A percentile compares a stretch with the other conserved stretches of the same genome.
Conservation (phyloP, 2,113 vertebrate genomes). For the Ictidomys tridecemlineatus region DNA sequence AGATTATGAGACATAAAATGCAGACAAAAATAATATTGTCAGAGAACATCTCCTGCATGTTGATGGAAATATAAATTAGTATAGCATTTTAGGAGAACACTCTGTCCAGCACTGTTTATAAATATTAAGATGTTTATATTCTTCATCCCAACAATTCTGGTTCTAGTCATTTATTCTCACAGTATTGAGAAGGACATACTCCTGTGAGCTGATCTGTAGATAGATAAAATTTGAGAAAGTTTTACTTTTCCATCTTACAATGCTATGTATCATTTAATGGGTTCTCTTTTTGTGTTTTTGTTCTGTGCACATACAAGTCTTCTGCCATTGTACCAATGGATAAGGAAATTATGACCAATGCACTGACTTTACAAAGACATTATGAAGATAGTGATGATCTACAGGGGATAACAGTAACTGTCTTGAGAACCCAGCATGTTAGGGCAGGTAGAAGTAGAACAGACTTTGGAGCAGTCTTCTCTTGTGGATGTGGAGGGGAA, state of each 20-base stretch:
- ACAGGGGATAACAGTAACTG: neutral
- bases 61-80: neutral
- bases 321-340: neutral
- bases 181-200: neutral
- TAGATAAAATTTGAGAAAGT: neutral
- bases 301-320: neutral
- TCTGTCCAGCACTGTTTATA: neutral
- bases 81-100: neutral
- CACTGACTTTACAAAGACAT: neutral
- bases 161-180: neutral
- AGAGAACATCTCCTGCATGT: neutral
- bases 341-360: neutral
- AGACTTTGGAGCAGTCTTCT: neutral
- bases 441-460: neutral
- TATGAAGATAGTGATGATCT: neutral
- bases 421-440: neutral
- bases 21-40: neutral
- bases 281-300: neutral
- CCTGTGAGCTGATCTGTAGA: neutral
- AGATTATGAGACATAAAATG: neutral
- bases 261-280: neutral
- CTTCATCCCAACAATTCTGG: neutral
- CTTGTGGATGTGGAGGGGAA: accelerated
- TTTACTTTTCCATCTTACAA: neutral
- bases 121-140: neutral